Base-by-base conservation (phyloP, 2,113 vertebrate genomes). In the Rhea americana region DNA sequence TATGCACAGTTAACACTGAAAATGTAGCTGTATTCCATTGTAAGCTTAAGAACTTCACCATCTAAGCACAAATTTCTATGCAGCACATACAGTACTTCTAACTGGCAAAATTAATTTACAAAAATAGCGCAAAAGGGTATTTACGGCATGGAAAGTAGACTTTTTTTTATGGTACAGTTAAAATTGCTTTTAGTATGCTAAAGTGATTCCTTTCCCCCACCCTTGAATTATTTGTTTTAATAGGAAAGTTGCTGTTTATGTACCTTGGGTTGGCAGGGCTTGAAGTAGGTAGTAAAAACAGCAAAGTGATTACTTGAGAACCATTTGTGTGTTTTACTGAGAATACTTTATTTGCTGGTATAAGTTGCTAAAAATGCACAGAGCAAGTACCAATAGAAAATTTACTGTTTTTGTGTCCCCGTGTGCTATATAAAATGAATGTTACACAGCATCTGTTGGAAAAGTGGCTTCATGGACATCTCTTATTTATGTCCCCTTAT, bases 321-420 rank as follows among this genome's bases (percentile, higher is more conserved):
- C 97, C 97, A 13, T 96, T 97, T 83, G 92, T 98, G 97, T 96
- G 92, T 98, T 97, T 98, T 98, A 97, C 98, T 98, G 97, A 98
- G 97, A 98, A 98, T 98, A 98, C 97, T 98, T 97, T 97, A 98
- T 98, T 98, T 98, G 98, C 98, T 98, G 98, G 98, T 98, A 98
- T 98, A 97, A 97, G 97, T 98, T 97, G 97, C 97, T 98, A 98
- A 98, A 98, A 98, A 98, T 97, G 98, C 97, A 98, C 97, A 98
- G 98, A 98, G 98, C 97, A 98, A 98, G 98, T 98, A 98, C 97
- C 97, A 97, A 98, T 98, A 98, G 97, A 98, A 98, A 98, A 98
- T 97, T 96, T 96, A 97, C 96, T 98, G 97, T 85, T 97, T 97
- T 94, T 95, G 97, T 97, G 97, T 98, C 96, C 97, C 97, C 98